phyloP scores from a whole-genome alignment of 2,797 vertebrate species.

The Rhinogobio ventralis region DNA sequence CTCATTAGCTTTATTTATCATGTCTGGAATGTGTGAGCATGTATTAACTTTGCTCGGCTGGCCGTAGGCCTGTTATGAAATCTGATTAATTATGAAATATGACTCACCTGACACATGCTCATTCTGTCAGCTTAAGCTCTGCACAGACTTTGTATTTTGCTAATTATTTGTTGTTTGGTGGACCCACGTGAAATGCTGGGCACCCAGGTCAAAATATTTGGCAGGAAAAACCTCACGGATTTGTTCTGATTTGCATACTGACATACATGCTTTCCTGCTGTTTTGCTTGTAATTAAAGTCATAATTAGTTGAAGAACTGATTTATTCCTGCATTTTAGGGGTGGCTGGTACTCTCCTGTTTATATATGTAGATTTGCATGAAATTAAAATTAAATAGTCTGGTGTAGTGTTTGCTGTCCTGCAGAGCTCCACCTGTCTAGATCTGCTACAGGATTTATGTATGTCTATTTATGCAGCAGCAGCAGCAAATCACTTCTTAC shows the following conservation, averaged over 20 bases:
- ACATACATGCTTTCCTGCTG: conserved; percentile 1
- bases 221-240: neutral
- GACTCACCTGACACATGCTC: conserved; percentile 49
- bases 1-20: neutral
- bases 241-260: neutral
- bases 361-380: neutral
- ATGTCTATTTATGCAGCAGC: neutral
- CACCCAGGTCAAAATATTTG: neutral
- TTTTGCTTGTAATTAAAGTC: neutral
- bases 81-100: conserved; percentile 52
- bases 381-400: neutral
- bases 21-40: conserved; percentile 7
- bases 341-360: neutral
- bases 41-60: conserved; percentile 46
- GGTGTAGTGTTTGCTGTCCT: neutral
- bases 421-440: neutral
- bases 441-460: neutral
- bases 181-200: neutral
- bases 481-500: too few relatives aligned
- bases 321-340: neutral
- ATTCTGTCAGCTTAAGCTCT: neutral
- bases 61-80: too few relatives aligned
- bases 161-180: conserved; percentile 8
- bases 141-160: neutral
- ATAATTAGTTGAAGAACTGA: neutral